Evolutionary conservation across 2,797 vertebrate species (phyloP), one percentile per base, ranked within the genome.

Genomic region (Pangasius larnaudii): DNA sequence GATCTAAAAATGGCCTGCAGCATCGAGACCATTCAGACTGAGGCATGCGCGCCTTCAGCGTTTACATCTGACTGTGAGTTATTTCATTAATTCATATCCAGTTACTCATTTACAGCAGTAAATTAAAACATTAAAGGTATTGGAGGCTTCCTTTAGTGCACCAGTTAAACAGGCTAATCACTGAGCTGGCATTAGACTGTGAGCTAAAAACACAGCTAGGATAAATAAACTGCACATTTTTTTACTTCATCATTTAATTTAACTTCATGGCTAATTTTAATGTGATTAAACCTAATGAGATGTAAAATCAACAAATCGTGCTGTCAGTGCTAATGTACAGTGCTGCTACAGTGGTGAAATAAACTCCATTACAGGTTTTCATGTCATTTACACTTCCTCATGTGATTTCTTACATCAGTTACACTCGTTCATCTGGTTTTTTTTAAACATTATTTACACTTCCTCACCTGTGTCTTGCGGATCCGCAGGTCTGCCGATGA

Each of bases 401-500:
- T 53, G 13, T 53, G 51, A 53, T 53, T 53, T 13, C 14, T 51
- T 51, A 51, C 13, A 51, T 39, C 39, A 39, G 3, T 39, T 39
- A 39, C 39, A 39, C 39, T 39, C 5, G 39, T 39, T 39, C 39
- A 5, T 39, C 39, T 39, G 51, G 0, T 13, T 14, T 16, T 53
- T 53, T 53, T n/a, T n/a, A n/a, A 53, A 39, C 51, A 53, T 53
- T 2, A 2, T 16, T 16, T 53, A 53, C 51, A 53, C 51, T 53
- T 53, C 61, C 93, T 91, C 90, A 98, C 98, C 98, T 98, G 98
- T 56, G 98, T 98, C 94, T 98, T 99, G 33, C 98, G 97, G 94
- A 99, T 99, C 87, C 98, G 95, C 91, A 99, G 95, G 93, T 99
- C 98, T 3, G 98, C 98, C 1, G 98, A 98, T 93, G 98, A 98